A percentile compares a stretch with the other conserved stretches of the same genome.
phyloP scores from a whole-genome alignment of 2,888 invertebrate species.

The Melangyna quadrimaculata region DNA sequence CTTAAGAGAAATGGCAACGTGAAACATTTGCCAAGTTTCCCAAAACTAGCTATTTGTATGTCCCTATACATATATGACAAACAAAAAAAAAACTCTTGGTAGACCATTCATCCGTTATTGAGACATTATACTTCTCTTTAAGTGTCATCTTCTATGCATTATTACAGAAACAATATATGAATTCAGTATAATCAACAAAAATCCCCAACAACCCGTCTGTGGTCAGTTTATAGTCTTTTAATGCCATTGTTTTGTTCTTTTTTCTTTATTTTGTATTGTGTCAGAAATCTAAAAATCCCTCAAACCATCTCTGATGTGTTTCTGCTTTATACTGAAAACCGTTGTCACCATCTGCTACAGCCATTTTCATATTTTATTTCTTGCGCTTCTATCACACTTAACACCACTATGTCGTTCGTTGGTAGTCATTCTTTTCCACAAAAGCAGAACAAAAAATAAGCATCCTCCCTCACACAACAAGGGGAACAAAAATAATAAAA shows the following conservation, averaged over 20 bases:
- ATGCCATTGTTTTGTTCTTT: background rate
- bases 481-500: background rate
- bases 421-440: slow-evolving; percentile 8
- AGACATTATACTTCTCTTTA: background rate
- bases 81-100: no score
- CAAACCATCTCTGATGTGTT: background rate
- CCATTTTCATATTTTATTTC: slow-evolving; percentile 59
- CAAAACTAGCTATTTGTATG: no score
- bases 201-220: slow-evolving; percentile 47
- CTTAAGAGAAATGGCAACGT: no score
- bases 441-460: background rate
- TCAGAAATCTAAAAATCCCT: slow-evolving; percentile 12
- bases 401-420: slow-evolving; percentile 50
- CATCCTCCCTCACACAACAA: background rate
- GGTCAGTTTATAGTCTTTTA: slow-evolving; percentile 54
- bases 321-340: slow-evolving; percentile 12
- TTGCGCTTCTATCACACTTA: slow-evolving; percentile 62
- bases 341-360: slow-evolving; percentile 58
- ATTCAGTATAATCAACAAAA: slow-evolving; percentile 36
- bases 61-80: no score
- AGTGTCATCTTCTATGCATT: background rate
- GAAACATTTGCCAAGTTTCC: no score
- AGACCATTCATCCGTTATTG: background rate
- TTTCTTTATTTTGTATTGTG: background rate
- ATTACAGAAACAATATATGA: background rate